Base-by-base conservation (phyloP, 2,113 vertebrate genomes). In the Garra rufa region DNA sequence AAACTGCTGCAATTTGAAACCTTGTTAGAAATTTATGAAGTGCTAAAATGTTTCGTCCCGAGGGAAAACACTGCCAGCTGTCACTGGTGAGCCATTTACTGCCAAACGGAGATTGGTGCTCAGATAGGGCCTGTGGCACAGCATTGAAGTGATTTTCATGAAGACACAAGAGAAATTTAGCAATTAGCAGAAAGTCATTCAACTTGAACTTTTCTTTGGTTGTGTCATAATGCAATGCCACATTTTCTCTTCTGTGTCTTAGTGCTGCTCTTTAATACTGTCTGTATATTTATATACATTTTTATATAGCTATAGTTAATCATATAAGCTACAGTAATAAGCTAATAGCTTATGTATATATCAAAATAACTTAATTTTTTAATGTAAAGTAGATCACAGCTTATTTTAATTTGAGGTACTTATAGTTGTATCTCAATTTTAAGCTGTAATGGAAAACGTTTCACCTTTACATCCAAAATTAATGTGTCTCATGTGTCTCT, bases 11-110 rank as follows among this genome's bases (percentile, higher is more conserved):
- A 95, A 96, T 99, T 96, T 96, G 96, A 98, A 96, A 98, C 96
- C 96, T 97, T 97, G 96, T 99, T 97, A 98, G 96, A 96, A 98
- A 98, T 99, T 97, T 97, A 98, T 98, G 96, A 98, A 98, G 97
- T 97, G 96, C 96, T 99, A 97, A 99, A 98, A 97, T 97, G 96
- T 95, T 96, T 95, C 93, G 92, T 96, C 96, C 96, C 96, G 93
- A 91, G 96, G 94, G 97, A 96, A 93, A 91, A 94, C 88, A 90
- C 91, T 94, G 95, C 96, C 96, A 97, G 96, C 96, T 97, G 97
- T 96, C 95, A 91, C 94, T 89, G 92, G 91, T 90, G 86, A 93
- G 92, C 94, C 93, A 87, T 94, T 95, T 88, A 46, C 92, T 92
- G 93, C 91, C 93, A 93, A 93, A 92, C 91, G 90, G 83, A 50